phyloP scores from a whole-genome alignment of 1,140 invertebrate genomes.

The Pseudobourletiella spinata region DNA sequence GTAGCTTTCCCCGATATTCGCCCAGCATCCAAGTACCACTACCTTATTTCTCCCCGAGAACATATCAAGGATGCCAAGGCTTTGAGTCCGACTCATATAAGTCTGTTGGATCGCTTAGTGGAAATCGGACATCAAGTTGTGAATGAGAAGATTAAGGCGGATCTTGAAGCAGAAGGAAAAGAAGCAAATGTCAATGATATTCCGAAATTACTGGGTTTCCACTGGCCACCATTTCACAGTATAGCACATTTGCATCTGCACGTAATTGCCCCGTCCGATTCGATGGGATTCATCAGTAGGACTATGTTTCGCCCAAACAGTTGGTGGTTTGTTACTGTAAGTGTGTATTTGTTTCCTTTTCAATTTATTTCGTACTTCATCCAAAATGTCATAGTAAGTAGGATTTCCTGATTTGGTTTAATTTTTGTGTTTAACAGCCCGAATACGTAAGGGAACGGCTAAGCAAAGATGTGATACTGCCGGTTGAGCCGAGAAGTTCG shows the following conservation, averaged over 20 bases:
- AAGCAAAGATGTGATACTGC: neutral
- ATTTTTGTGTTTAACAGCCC: neutral
- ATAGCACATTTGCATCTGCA: constrained; percentile 80
- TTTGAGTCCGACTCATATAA: constrained; percentile 53
- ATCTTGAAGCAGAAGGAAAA: neutral
- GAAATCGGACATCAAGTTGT: constrained; percentile 48
- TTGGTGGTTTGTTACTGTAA: constrained; percentile 65
- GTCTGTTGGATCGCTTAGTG: constrained; percentile 57
- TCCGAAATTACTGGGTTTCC: constrained; percentile 57
- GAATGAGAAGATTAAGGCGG: constrained; percentile 41
- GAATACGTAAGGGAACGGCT: constrained; percentile 7
- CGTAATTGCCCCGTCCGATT: constrained; percentile 65
- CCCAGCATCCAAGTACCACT: constrained; percentile 70
- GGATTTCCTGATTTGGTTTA: too few species aligned
- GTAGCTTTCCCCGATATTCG: constrained; percentile 74
- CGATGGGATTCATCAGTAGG: constrained; percentile 59
- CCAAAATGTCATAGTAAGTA: too few species aligned
- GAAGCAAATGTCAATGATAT: neutral
- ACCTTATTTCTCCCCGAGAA: constrained; percentile 64
- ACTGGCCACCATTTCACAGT: constrained; percentile 81
- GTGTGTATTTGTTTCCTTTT: neutral
- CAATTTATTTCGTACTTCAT: too few species aligned
- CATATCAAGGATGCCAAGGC: constrained; percentile 65
- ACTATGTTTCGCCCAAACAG: constrained; percentile 63
- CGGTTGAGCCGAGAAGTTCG: neutral